phyloP scores from a whole-genome alignment of 2,888 invertebrate species.

The Oegoconia quadripuncta region DNA sequence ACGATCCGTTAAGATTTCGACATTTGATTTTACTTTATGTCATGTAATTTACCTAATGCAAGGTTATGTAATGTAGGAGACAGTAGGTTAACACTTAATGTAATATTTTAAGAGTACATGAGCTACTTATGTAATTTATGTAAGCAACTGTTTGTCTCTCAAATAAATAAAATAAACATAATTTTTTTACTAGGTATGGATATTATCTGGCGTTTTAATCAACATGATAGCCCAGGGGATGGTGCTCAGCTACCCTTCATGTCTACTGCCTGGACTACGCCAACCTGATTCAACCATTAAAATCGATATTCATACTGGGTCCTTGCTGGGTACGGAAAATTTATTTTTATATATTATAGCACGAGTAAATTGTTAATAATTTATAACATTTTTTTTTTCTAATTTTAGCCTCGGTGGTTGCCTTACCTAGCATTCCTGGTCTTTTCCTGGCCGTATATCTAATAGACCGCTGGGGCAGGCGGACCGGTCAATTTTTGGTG shows the following conservation, averaged over 20 bases:
- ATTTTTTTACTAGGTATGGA: no score
- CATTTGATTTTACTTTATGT: no score
- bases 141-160: no score
- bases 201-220: conserved; percentile 23
- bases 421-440: conserved; percentile 34
- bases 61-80: no score
- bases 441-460: conserved; percentile 36
- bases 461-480: conserved; percentile 36
- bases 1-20: no score
- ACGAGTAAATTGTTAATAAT: background rate
- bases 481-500: conserved; percentile 40
- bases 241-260: conserved; percentile 23
- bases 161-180: no score
- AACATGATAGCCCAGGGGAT: conserved; percentile 27
- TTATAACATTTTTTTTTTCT: background rate
- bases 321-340: conserved; percentile 26
- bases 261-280: conserved; percentile 24
- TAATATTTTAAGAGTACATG: no score
- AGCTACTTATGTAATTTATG: no score
- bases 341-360: no score
- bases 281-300: conserved; percentile 21
- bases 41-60: no score
- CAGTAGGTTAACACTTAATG: no score
- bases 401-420: conserved; percentile 34
- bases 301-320: conserved; percentile 19